These are phyloP conservation scores for Habroteleia sp. DNA, from an alignment of 2,888 invertebrate species.

Conservation along the genomic window DNA sequence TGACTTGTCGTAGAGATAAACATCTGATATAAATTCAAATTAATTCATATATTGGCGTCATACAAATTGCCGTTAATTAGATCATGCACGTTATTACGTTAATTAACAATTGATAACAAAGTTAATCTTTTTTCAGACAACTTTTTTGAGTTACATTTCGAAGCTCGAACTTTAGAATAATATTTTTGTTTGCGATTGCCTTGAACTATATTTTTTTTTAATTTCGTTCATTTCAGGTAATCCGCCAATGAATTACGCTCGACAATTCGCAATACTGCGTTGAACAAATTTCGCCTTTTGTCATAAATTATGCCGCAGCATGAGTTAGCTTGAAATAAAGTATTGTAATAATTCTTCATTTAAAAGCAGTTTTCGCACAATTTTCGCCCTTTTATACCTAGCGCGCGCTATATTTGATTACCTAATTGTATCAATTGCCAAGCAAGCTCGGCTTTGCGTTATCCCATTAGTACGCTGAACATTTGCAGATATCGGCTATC, in stretches of 20 bases:
- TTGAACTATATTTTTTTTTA: constrained; percentile 6
- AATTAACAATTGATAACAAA: no score
- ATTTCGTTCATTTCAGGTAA: constrained; percentile 21
- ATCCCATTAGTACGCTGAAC: constrained; percentile 22
- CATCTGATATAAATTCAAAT: constrained; percentile 10
- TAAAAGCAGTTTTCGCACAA: constrained; percentile 41
- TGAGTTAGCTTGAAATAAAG: constrained; percentile 33
- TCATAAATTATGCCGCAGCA: constrained; percentile 37
- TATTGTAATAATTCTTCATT: constrained; percentile 53
- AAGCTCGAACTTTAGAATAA: no score
- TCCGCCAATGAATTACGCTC: constrained; percentile 17
- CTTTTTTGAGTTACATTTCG: no score
- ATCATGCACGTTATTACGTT: neutral
- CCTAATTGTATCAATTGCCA: constrained; percentile 57
- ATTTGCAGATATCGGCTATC: constrained; percentile 32
- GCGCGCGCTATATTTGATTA: constrained; percentile 49
- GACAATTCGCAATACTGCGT: constrained; percentile 15
- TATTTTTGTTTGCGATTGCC: no score
- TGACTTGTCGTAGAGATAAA: neutral
- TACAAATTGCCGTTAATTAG: constrained; percentile 16
- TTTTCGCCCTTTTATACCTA: constrained; percentile 43
- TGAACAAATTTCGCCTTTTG: constrained; percentile 26
- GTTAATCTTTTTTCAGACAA: no score
- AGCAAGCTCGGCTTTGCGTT: constrained; percentile 27
- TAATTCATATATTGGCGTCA: constrained; percentile 20